Evolutionary conservation across 30 jellyfish, hydroid and myxozoan genomes (phyloP), one percentile per base, ranked within the genome.

Genomic region (Cassiopea andromeda): DNA sequence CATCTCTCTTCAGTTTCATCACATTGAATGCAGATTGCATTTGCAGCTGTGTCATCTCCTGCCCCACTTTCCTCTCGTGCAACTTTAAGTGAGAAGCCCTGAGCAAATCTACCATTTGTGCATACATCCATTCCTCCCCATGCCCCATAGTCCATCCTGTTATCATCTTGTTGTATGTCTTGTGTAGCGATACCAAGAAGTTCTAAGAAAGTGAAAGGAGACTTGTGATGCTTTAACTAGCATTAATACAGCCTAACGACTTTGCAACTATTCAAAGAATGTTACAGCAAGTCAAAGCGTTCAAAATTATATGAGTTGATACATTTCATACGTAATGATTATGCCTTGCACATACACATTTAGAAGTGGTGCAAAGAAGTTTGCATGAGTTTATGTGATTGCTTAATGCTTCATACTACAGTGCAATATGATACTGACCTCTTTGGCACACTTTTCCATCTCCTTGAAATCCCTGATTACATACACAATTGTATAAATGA

Each of bases 391-490:
- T 27, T 27, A 27, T 27, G 0, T 27, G 0, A 0, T 27, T 27
- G 0, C 0, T 27, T 27, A 27, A 0, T 27, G 38, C 38, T 27
- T 27, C 38, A 27, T 58, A 58, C 14, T 64, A 64, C 43, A 4
- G 73, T 9, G 2, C 6, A 5, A 9, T 64, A 14, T 64, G 45
- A 66, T 45, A 66, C 90, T 12, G 64, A 87, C 94, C 68, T 77
- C 89, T n/a, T 46, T 18, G 47, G 76, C 94, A 87, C 12, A 48
- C 38, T 47, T 66, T 70, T 15, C 94, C 94, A 87, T 87, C 85
- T 77, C 94, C 94, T 70, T 76, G n/a, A 72, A 57, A 87, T 7
- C 94, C 94, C 3, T 82, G 9, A 38, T 77, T 87, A 88, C 94
- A 87, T 2, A n/a, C 46, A 49, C 94, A 87, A 43, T 66, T 59